Evolutionary conservation across 2,113 vertebrate species (phyloP).

Genomic region (Oryzias melastigma): DNA sequence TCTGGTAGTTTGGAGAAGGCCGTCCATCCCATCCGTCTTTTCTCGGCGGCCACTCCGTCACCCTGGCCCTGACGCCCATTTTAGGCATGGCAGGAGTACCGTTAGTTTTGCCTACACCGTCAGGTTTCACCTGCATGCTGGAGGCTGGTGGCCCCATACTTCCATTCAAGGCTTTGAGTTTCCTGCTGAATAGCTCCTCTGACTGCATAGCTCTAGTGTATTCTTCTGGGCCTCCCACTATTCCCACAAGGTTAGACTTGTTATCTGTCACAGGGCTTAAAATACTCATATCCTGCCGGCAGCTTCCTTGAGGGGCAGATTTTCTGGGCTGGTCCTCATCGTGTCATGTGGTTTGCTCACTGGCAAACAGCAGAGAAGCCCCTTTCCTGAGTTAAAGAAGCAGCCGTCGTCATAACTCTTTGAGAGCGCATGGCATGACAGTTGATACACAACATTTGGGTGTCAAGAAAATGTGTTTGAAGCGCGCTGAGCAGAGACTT

Average conservation of each 20-base stretch:
- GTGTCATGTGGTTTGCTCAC: conserved; percentile 71
- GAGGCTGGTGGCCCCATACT: conserved; percentile 84
- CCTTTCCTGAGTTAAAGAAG: conserved; percentile 50
- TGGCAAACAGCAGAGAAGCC: conserved; percentile 43
- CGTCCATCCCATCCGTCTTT: conserved; percentile 90
- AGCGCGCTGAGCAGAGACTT: conserved; percentile 41
- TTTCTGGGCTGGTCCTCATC: conserved; percentile 59
- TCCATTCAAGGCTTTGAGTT: conserved; percentile 89
- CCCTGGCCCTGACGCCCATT: conserved; percentile 95
- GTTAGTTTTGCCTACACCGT: conserved; percentile 84
- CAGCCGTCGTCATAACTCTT: conserved; percentile 68
- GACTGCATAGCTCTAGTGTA: conserved; percentile 89
- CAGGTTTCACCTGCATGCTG: conserved; percentile 78
- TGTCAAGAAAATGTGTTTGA: conserved; percentile 60
- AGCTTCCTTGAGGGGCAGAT: conserved; percentile 62
- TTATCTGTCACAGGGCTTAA: conserved; percentile 81
- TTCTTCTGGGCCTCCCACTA: conserved; percentile 79
- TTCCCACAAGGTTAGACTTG: conserved; percentile 80
- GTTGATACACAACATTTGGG: conserved; percentile 59
- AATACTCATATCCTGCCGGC: conserved; percentile 84
- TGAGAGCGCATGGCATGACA: conserved; percentile 37
- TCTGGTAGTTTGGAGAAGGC: conserved; percentile 81
- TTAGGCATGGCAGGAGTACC: conserved; percentile 92
- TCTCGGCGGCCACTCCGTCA: conserved; percentile 94
- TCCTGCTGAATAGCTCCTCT: conserved; percentile 91